Evolutionary conservation across 2,797 vertebrate species (phyloP).

Genomic region (Sebastolobus alascanus): DNA sequence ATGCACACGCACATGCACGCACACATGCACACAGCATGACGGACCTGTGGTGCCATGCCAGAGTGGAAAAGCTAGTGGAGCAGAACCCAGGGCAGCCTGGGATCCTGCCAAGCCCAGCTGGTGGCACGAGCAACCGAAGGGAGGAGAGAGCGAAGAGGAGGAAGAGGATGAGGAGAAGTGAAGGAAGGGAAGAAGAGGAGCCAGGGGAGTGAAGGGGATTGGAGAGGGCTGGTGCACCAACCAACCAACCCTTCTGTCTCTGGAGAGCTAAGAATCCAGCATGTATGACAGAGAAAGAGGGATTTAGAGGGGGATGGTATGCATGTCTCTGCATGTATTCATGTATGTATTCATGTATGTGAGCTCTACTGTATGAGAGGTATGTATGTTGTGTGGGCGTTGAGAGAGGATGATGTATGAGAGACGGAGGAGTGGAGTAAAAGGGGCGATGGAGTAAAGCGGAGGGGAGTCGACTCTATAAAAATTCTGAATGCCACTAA

Average conservation of each 20-base stretch:
- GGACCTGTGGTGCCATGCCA: slow-evolving; percentile 66
- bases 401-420: slow-evolving; percentile 35
- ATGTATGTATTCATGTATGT: slow-evolving; percentile 23
- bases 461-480: slow-evolving; percentile 51
- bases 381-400: slow-evolving; percentile 51
- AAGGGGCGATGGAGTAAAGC: slow-evolving; percentile 33
- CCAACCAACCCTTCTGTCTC: slow-evolving; percentile 6
- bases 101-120: slow-evolving; percentile 73
- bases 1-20: slow-evolving; percentile 16
- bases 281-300: slow-evolving; percentile 7
- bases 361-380: slow-evolving; percentile 3
- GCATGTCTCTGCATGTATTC: slow-evolving; percentile 38
- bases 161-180: slow-evolving; percentile 40
- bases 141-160: slow-evolving; percentile 37
- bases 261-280: slow-evolving; percentile 32
- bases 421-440: slow-evolving; percentile 33
- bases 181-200: slow-evolving; percentile 14
- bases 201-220: slow-evolving; percentile 29
- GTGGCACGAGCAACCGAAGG: slow-evolving; percentile 55
- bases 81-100: slow-evolving; percentile 76
- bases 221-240: slow-evolving; percentile 28
- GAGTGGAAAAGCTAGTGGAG: slow-evolving; percentile 71
- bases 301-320: slow-evolving; percentile 36
- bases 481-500: slow-evolving; percentile 64
- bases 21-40: slow-evolving; percentile 59